These are phyloP conservation scores for Nibea coibor DNA, from an alignment of 2,113 vertebrate genomes.

Conservation along the genomic window DNA sequence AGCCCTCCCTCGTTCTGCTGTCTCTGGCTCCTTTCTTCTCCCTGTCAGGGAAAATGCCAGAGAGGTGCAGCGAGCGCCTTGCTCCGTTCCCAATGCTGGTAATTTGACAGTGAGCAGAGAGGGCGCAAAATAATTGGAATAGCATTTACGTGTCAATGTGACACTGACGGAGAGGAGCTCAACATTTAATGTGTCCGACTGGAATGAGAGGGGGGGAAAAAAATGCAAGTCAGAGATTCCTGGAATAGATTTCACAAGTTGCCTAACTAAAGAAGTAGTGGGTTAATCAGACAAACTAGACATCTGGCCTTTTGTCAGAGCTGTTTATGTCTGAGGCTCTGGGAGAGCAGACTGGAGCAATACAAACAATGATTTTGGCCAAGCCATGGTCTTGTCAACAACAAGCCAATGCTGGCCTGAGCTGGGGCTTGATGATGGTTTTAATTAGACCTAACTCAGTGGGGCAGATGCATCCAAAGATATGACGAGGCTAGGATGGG, in stretches of 20 bases:
- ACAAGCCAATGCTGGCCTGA: slow-evolving; percentile 33
- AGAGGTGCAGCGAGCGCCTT: slow-evolving; percentile 64
- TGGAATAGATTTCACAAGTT: slow-evolving; percentile 62
- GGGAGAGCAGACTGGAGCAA: slow-evolving; percentile 50
- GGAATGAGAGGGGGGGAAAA: slow-evolving; percentile 44
- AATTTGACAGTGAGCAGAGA: slow-evolving; percentile 79
- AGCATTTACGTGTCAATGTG: slow-evolving; percentile 78
- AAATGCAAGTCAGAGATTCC: slow-evolving; percentile 46
- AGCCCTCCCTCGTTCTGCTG: slow-evolving; percentile 66
- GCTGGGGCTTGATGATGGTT: slow-evolving; percentile 34
- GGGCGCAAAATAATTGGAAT: slow-evolving; percentile 79
- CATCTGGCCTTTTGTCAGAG: slow-evolving; percentile 71
- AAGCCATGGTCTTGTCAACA: slow-evolving; percentile 43
- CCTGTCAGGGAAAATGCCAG: slow-evolving; percentile 75
- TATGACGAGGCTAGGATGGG: neutral
- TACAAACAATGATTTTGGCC: slow-evolving; percentile 47
- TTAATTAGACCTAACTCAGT: slow-evolving; percentile 51
- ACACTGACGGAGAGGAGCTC: slow-evolving; percentile 66
- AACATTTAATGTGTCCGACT: slow-evolving; percentile 60
- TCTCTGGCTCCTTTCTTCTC: slow-evolving; percentile 69
- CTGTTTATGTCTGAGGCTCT: slow-evolving; percentile 59
- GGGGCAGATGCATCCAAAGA: slow-evolving; percentile 44
- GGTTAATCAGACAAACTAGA: slow-evolving; percentile 78
- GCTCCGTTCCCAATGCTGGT: slow-evolving; percentile 61
- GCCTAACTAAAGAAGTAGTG: slow-evolving; percentile 40